A percentile compares a stretch with the other conserved stretches of the same genome.
These are phyloP conservation scores for Heliocidaris tuberculata DNA, from an alignment of 35 echinoderm and acorn worm genomes.

Conservation along the genomic window DNA sequence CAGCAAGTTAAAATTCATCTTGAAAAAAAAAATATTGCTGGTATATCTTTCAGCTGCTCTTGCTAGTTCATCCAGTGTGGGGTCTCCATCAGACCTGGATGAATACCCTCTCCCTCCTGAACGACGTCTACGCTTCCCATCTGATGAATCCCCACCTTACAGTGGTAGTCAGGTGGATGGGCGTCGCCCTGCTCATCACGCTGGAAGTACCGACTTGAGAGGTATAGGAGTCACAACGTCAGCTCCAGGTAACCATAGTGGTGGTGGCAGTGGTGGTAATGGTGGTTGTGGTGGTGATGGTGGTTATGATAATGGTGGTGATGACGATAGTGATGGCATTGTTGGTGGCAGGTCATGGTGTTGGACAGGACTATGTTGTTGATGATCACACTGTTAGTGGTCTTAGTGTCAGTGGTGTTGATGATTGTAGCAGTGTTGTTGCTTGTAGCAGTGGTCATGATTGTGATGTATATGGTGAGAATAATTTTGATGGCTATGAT, in stretches of 20 bases:
- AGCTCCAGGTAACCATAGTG: neutral
- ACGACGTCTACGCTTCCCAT: slow-evolving; percentile 25
- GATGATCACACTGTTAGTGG: neutral
- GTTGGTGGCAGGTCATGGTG: neutral
- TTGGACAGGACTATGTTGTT: neutral
- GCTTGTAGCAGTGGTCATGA: neutral
- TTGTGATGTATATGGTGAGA: neutral
- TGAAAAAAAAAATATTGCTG: neutral
- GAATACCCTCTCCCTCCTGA: slow-evolving; percentile 17
- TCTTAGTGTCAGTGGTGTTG: neutral
- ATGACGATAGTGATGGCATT: neutral
- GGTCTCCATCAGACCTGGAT: neutral
- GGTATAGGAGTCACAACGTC: neutral
- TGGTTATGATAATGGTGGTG: neutral
- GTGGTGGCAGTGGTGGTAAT: neutral
- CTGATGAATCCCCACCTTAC: neutral
- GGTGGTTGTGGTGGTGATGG: neutral
- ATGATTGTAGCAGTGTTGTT: neutral
- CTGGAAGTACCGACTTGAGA: neutral
- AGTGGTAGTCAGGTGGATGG: neutral
- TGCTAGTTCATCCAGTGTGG: neutral
- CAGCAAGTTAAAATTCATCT: too few species aligned
- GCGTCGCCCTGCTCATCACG: slow-evolving; percentile 24
- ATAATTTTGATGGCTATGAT: neutral
- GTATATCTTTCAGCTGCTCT: slow-evolving; percentile 1